Percentiles rank a stretch among this genome's conserved stretches.
phyloP scores from a whole-genome alignment of 2,113 vertebrate genomes.

The Anseranas semipalmata region DNA sequence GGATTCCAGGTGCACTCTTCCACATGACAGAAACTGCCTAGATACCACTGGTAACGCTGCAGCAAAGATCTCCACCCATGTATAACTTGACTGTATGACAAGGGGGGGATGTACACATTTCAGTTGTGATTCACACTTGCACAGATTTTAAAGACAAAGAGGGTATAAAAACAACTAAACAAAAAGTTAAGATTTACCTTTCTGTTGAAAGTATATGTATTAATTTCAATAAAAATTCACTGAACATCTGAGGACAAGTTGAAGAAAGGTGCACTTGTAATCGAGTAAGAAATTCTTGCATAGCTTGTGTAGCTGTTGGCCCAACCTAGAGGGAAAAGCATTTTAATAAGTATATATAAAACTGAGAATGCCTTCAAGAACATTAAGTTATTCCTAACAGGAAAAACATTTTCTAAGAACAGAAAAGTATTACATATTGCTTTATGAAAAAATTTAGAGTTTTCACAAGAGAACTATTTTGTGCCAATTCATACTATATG shows the following conservation, averaged over 20 bases:
- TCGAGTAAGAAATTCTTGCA: slow-evolving; percentile 97
- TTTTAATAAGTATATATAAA: background rate
- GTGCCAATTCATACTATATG: fast-evolving
- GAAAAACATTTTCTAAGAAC: background rate
- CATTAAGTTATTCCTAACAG: background rate
- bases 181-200: slow-evolving; percentile 78
- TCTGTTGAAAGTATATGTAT: slow-evolving; percentile 97
- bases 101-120: background rate
- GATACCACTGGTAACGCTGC: background rate
- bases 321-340: slow-evolving; percentile 82
- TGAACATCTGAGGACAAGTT: slow-evolving; percentile 96
- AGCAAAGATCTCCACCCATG: background rate
- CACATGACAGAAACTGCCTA: background rate
- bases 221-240: slow-evolving; percentile 96
- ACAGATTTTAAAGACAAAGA: background rate
- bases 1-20: background rate
- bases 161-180: background rate
- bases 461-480: background rate
- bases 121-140: background rate
- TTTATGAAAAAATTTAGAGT: background rate
- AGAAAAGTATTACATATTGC: background rate
- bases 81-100: background rate
- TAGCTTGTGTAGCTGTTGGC: slow-evolving; percentile 97
- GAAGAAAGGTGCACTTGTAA: slow-evolving; percentile 98
- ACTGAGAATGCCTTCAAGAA: background rate